These are phyloP conservation scores for Oryzias sinensis DNA, from an alignment of 2,797 vertebrate species.

Conservation along the genomic window DNA sequence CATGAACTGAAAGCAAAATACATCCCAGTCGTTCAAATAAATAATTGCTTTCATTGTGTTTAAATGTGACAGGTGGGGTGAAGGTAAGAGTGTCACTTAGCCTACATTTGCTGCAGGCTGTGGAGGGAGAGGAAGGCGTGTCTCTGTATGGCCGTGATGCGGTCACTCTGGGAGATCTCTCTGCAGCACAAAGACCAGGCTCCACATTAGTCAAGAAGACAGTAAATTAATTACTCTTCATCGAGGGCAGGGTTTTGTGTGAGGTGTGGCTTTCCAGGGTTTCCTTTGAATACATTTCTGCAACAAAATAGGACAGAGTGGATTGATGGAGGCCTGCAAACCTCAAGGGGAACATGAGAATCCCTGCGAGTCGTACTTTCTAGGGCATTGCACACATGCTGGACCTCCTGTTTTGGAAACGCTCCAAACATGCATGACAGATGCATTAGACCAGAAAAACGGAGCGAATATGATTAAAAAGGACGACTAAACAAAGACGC, in stretches of 20 bases:
- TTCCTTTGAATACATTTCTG: constrained; percentile 13
- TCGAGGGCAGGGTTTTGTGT: neutral
- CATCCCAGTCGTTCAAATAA: constrained; percentile 39
- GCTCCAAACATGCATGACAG: constrained; percentile 49
- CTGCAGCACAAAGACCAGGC: constrained; percentile 55
- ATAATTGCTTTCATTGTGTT: constrained; percentile 27
- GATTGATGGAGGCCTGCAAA: constrained; percentile 50
- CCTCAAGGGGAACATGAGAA: constrained; percentile 44
- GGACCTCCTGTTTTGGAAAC: constrained; percentile 40
- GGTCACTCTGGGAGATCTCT: constrained; percentile 76
- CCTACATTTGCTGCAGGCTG: constrained; percentile 73
- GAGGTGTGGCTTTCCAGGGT: neutral
- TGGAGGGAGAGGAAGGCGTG: constrained; percentile 74
- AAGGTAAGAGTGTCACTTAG: constrained; percentile 49
- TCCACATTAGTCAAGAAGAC: constrained; percentile 33
- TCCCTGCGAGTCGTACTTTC: constrained; percentile 31
- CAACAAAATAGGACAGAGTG: constrained; percentile 43
- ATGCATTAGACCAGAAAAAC: constrained; percentile 61
- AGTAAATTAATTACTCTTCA: constrained; percentile 23
- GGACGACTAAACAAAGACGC: constrained; percentile 55
- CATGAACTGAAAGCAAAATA: constrained; percentile 40
- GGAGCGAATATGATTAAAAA: constrained; percentile 49
- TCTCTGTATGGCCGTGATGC: constrained; percentile 65
- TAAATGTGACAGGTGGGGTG: constrained; percentile 25
- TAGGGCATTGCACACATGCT: constrained; percentile 30